Percentiles rank a stretch among this genome's conserved stretches.
Evolutionary conservation across 2,888 invertebrate species (phyloP).

Genomic region (Platycheirus albimanus): DNA sequence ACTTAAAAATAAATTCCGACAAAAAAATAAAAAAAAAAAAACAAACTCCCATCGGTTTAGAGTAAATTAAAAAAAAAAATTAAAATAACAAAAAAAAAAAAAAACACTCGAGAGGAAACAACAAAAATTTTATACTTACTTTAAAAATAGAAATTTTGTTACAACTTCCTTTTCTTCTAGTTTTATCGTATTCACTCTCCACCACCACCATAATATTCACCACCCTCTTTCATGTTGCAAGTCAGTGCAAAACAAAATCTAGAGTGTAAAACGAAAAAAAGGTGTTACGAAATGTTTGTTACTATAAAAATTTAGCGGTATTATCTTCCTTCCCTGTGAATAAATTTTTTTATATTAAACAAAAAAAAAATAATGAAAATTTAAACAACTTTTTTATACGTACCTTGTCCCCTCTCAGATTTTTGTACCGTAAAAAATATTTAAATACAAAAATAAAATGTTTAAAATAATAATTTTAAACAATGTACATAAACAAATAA

Average conservation of each 20-base stretch:
- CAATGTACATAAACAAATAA: slow-evolving; percentile 53
- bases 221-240: slow-evolving; percentile 24
- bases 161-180: slow-evolving; percentile 27
- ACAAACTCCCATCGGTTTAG: slow-evolving; percentile 65
- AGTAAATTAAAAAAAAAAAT: slow-evolving; percentile 48
- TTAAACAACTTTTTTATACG: slow-evolving; percentile 56
- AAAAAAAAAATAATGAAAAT: slow-evolving; percentile 1
- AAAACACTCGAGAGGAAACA: slow-evolving; percentile 48
- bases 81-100: too few relatives aligned
- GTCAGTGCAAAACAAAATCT: slow-evolving; percentile 29
- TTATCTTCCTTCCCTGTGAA: slow-evolving; percentile 47
- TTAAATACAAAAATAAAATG: slow-evolving; percentile 17
- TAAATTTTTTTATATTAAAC: too few relatives aligned
- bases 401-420: slow-evolving; percentile 39
- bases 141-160: slow-evolving; percentile 53
- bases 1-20: slow-evolving; percentile 73
- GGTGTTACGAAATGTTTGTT: slow-evolving; percentile 48
- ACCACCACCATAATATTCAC: slow-evolving; percentile 8
- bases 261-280: slow-evolving; percentile 40
- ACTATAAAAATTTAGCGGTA: slow-evolving; percentile 67
- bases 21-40: slow-evolving; percentile 44
- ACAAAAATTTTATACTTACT: slow-evolving; percentile 24
- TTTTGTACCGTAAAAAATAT: slow-evolving; percentile 38
- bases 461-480: slow-evolving; percentile 26
- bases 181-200: slow-evolving; percentile 7